phyloP scores from a whole-genome alignment of 2,113 vertebrate species.

The Notarius lentiginosus region DNA sequence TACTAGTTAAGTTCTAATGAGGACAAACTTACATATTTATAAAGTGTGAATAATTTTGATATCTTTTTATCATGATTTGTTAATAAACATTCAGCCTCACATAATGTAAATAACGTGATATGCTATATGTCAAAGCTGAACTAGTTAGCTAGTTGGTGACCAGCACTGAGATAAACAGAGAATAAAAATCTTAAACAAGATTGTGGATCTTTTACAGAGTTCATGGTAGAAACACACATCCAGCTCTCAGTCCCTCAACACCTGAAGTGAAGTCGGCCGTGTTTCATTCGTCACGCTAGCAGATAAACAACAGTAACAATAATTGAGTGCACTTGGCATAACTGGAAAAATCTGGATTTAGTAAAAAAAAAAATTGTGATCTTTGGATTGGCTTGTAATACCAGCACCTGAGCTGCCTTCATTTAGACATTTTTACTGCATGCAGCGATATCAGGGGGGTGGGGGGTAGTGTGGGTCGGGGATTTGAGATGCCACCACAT shows the following conservation, averaged over 20 bases:
- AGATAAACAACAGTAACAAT: conserved; percentile 60
- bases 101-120: neutral
- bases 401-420: conserved; percentile 65
- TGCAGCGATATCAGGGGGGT: conserved; percentile 37
- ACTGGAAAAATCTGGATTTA: conserved; percentile 14
- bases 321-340: conserved; percentile 55
- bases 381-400: conserved; percentile 34
- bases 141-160: neutral
- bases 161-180: neutral
- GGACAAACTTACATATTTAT: no score
- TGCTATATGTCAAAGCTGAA: neutral
- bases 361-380: conserved; percentile 4
- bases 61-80: neutral
- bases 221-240: neutral
- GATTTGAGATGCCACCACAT: conserved; percentile 62
- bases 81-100: neutral
- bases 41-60: neutral
- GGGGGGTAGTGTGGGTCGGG: conserved; percentile 38
- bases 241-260: neutral
- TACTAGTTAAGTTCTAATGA: neutral
- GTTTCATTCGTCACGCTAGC: conserved; percentile 59
- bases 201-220: neutral
- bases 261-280: conserved; percentile 3
- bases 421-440: conserved; percentile 60
- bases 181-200: neutral